These are phyloP conservation scores for Zoanthus sociatus DNA, from an alignment of 92 coral and sea anemone species.

Conservation along the genomic window DNA sequence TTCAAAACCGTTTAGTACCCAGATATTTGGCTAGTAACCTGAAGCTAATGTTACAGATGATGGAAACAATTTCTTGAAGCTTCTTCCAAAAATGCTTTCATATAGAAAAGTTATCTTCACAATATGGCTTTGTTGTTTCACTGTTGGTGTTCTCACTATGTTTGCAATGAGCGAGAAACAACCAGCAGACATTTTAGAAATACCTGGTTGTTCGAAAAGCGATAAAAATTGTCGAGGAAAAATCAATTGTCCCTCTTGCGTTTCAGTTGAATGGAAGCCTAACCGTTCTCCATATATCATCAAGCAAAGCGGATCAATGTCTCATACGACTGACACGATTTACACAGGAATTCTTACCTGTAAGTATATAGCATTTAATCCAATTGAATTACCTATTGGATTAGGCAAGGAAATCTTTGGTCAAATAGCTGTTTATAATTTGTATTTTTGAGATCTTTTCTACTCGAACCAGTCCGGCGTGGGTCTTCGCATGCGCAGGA, in stretches of 20 bases:
- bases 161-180: neutral
- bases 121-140: neutral
- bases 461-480: too few species aligned
- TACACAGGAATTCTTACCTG: constrained; percentile 11
- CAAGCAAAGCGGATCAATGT: neutral
- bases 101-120: neutral
- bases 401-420: too few species aligned
- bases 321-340: neutral
- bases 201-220: neutral
- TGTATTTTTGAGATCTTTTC: too few species aligned
- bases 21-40: neutral
- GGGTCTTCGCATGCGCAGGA: too few species aligned
- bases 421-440: too few species aligned
- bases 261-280: neutral
- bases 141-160: neutral
- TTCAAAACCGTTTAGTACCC: neutral
- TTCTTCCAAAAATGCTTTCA: neutral
- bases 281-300: constrained; percentile 20
- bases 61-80: neutral
- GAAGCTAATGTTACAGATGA: neutral
- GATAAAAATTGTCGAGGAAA: neutral
- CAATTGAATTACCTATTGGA: too few species aligned
- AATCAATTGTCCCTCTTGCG: constrained; percentile 2
- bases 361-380: neutral
- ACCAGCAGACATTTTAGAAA: neutral